Evolutionary conservation across 2,888 invertebrate species (phyloP).

Genomic region (Ochlodes sylvanus): DNA sequence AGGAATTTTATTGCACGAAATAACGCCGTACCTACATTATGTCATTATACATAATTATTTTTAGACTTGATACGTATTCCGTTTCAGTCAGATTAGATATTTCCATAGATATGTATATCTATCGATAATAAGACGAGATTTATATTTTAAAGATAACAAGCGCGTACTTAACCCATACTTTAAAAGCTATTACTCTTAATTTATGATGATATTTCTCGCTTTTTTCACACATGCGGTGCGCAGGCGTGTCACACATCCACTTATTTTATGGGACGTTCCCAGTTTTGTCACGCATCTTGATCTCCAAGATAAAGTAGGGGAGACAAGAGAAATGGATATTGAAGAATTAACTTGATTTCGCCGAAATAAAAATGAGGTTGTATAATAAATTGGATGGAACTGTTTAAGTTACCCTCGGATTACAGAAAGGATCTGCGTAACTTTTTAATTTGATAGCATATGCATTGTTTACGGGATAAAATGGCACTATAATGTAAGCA

Average conservation of each 20-base stretch:
- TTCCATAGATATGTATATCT: not conserved
- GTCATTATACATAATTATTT: too few relatives aligned
- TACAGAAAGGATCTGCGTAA: constrained; percentile 12
- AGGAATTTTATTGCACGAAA: too few relatives aligned
- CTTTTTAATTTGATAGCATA: not conserved
- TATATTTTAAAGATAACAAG: not conserved
- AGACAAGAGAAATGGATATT: constrained; percentile 52
- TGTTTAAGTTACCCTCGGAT: constrained; percentile 14
- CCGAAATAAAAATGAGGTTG: constrained; percentile 46
- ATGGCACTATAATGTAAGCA: too few relatives aligned
- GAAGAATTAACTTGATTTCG: constrained; percentile 54
- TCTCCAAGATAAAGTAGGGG: constrained; percentile 49
- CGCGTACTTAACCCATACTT: constrained; percentile 5
- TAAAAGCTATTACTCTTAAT: constrained; percentile 25
- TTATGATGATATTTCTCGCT: constrained; percentile 23
- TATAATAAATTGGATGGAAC: constrained; percentile 38
- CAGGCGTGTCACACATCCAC: constrained; percentile 50
- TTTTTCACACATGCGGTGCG: constrained; percentile 32
- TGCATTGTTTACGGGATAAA: too few relatives aligned
- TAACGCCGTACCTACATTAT: too few relatives aligned
- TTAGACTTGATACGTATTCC: too few relatives aligned
- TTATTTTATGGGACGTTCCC: constrained; percentile 51
- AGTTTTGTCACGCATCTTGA: constrained; percentile 61
- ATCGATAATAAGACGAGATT: constrained; percentile 1
- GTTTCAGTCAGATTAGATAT: constrained; percentile 2